phyloP scores from a whole-genome alignment of 1,140 invertebrate species.

The Dysdera silvatica region DNA sequence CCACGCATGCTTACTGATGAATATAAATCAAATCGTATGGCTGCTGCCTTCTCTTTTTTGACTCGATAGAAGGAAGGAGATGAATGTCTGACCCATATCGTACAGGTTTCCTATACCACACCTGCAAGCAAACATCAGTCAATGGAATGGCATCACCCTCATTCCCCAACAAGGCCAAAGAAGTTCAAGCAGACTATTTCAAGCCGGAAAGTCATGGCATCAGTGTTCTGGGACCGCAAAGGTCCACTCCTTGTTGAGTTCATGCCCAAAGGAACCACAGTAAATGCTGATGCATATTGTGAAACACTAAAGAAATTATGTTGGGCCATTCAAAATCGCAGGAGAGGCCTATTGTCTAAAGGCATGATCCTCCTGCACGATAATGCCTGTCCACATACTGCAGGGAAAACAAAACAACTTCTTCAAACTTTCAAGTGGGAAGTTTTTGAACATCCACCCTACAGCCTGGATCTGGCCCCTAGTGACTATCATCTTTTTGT shows the following conservation, averaged over 20 bases:
- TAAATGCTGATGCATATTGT: conserved; percentile 5
- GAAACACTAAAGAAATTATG: background rate
- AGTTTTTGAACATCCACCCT: conserved; percentile 9
- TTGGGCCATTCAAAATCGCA: conserved; percentile 5
- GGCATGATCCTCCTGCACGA: conserved; percentile 15
- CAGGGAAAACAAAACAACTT: background rate
- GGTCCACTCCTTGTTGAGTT: background rate
- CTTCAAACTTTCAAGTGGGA: conserved; percentile 10
- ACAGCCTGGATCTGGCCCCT: conserved; percentile 21
- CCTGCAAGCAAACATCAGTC: too few species aligned
- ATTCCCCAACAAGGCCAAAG: too few species aligned
- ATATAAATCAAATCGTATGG: too few species aligned
- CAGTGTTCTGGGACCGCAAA: background rate
- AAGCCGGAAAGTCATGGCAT: background rate
- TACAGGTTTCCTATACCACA: too few species aligned
- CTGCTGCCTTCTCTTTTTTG: too few species aligned
- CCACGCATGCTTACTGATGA: too few species aligned
- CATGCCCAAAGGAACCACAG: background rate
- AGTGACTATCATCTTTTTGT: conserved; percentile 23
- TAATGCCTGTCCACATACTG: conserved; percentile 2
- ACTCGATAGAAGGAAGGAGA: too few species aligned
- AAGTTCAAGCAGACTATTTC: background rate
- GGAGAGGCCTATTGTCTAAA: background rate
- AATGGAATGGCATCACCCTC: too few species aligned
- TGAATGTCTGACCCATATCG: too few species aligned